These are phyloP conservation scores for Pemphigus obesinymphae DNA, from an alignment of 1,140 invertebrate species.

Conservation along the genomic window DNA sequence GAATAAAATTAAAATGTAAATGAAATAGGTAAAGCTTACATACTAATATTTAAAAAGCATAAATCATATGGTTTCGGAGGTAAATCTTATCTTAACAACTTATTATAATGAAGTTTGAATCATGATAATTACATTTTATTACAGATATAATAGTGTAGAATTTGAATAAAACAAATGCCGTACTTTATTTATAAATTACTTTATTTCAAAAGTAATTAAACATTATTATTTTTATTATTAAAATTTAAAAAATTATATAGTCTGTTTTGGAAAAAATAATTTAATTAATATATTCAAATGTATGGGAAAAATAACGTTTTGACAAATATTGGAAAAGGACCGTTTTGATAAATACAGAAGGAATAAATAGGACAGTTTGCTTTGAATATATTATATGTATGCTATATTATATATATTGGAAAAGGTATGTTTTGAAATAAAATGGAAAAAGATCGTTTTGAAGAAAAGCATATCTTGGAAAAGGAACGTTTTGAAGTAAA, in stretches of 20 bases:
- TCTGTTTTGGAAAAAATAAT: neutral
- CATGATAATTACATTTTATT: neutral
- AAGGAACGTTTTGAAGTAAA: neutral
- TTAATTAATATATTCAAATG: neutral
- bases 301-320: neutral
- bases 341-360: neutral
- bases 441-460: no score
- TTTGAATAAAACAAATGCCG: neutral
- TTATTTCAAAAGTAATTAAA: neutral
- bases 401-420: neutral
- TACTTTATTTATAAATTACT: neutral
- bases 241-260: neutral
- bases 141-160: neutral
- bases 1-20: no score
- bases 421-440: neutral
- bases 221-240: neutral
- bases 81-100: neutral
- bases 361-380: neutral
- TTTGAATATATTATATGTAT: neutral
- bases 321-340: neutral
- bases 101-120: neutral
- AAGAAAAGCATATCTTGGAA: neutral
- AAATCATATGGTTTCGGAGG: neutral
- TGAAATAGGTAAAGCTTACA: no score
- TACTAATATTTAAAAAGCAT: no score